These are phyloP conservation scores for Hirudo medicinalis DNA, from an alignment of 1,140 invertebrate genomes.

Conservation along the genomic window DNA sequence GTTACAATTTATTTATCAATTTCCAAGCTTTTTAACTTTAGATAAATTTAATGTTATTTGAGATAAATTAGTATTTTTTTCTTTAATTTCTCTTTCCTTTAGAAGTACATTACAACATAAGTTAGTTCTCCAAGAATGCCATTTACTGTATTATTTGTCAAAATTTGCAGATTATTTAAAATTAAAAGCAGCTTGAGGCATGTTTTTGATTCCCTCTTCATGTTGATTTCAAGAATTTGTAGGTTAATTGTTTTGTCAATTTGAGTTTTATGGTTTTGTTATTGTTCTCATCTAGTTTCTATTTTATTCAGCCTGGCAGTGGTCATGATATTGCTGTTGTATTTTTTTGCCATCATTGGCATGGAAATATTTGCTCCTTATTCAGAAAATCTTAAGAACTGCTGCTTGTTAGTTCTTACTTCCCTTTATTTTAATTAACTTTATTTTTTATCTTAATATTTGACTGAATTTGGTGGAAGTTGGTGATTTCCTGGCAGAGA, in stretches of 20 bases:
- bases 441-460: no score
- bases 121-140: background rate
- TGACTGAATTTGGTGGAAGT: no score
- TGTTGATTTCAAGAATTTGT: conserved; percentile 58
- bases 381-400: conserved; percentile 55
- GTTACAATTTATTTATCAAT: no score
- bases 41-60: no score
- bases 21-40: no score
- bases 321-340: conserved; percentile 73
- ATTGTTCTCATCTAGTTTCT: background rate
- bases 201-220: conserved; percentile 73
- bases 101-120: background rate
- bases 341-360: conserved; percentile 77
- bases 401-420: conserved; percentile 57
- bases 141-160: background rate
- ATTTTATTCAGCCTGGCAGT: conserved; percentile 48
- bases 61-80: no score
- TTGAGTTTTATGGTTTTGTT: background rate
- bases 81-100: no score
- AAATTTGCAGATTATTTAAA: conserved; percentile 45
- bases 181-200: conserved; percentile 73
- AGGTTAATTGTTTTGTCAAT: conserved; percentile 36
- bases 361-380: conserved; percentile 72
- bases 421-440: no score
- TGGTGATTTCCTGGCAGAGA: no score